Evolutionary conservation across 2,797 vertebrate genomes (phyloP).

Genomic region (Microtus obscurus): DNA sequence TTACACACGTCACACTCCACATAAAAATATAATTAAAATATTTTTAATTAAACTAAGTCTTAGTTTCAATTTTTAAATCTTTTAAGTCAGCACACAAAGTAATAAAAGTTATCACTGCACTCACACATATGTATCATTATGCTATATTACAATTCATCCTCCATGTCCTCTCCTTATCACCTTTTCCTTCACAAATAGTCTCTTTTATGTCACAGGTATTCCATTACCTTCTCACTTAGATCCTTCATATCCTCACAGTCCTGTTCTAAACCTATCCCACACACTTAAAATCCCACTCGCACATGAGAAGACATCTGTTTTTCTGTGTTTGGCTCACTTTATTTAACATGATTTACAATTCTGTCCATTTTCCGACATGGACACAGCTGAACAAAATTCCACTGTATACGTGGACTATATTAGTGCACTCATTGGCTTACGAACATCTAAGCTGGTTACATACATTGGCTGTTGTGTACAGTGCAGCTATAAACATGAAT

Average conservation of each 20-base stretch:
- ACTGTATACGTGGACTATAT: not conserved
- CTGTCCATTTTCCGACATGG: not conserved
- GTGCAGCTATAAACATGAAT: not conserved
- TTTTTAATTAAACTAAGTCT: conserved; percentile 10
- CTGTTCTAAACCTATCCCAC: not conserved
- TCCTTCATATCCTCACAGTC: not conserved
- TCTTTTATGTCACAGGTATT: not conserved
- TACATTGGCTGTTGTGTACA: not conserved
- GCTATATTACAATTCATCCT: not conserved
- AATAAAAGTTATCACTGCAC: not conserved
- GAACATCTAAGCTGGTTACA: not conserved
- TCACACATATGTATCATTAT: not conserved
- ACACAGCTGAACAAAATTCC: not conserved
- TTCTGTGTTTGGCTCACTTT: not conserved
- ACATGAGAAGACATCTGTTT: not conserved
- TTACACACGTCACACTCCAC: not conserved
- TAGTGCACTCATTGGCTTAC: not conserved
- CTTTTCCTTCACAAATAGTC: not conserved
- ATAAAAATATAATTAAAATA: not conserved
- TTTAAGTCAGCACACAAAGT: not conserved
- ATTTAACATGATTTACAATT: not conserved
- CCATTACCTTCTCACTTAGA: not conserved
- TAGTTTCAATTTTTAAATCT: not conserved
- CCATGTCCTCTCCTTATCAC: not conserved
- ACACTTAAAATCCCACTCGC: not conserved